Conservation (phyloP, 2,888 invertebrate species). For the Drosophila formosana region DNA sequence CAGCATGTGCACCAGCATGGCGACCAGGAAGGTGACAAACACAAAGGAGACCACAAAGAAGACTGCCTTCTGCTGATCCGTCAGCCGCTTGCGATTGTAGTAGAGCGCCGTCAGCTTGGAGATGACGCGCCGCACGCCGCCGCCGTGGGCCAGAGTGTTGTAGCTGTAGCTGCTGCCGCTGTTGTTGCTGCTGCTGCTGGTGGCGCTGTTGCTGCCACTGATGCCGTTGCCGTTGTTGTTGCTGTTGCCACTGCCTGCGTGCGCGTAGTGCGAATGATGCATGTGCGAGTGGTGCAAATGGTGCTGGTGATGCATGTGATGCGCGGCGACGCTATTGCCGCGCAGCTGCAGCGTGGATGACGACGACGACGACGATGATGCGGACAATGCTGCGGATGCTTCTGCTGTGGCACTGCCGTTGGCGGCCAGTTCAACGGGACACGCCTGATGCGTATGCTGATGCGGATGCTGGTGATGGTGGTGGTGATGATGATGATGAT, state of each 20-base stretch:
- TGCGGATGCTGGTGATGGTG: conserved; percentile 76
- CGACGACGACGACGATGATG: conserved; percentile 57
- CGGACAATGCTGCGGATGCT: conserved; percentile 6
- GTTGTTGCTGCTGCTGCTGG: conserved; percentile 52
- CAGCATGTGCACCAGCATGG: conserved; percentile 83
- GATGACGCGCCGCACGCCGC: conserved; percentile 85
- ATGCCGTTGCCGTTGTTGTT: conserved; percentile 14
- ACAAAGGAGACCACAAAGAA: conserved; percentile 84
- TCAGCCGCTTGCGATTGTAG: conserved; percentile 83
- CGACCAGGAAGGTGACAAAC: conserved; percentile 83
- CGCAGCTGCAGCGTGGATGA: conserved; percentile 57
- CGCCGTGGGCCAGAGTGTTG: conserved; percentile 34
- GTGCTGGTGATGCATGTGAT: conserved; percentile 67
- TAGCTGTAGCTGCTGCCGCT: conserved; percentile 28
- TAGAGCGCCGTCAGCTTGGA: conserved; percentile 81
- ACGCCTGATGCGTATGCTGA: conserved; percentile 40
- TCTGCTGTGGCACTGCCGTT: neutral
- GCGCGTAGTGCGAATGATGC: conserved; percentile 63
- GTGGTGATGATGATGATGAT: conserved; percentile 83
- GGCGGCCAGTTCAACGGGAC: conserved; percentile 29
- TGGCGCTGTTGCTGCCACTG: conserved; percentile 45
- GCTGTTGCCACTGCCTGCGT: conserved; percentile 21
- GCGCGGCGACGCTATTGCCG: conserved; percentile 45
- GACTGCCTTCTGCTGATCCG: conserved; percentile 84
- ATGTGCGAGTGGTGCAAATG: conserved; percentile 72